Conservation (phyloP, 2,113 vertebrate species). For the Nycticryphes semicollaris region DNA sequence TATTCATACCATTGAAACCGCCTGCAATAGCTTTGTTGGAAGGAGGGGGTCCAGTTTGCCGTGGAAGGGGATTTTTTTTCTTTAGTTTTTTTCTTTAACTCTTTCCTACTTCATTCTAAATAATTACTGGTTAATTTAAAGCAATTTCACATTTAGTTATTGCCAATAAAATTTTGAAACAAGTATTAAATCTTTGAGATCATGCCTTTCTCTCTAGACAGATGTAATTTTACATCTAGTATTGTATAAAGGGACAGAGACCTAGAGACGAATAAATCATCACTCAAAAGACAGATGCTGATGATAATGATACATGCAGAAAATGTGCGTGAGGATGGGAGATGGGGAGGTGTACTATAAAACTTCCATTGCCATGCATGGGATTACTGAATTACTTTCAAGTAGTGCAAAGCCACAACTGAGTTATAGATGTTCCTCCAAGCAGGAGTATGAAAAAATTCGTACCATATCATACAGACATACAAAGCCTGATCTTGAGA, state of each 20-base stretch:
- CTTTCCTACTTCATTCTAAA: constrained; percentile 23
- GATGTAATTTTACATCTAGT: not conserved
- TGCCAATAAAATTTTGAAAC: not conserved
- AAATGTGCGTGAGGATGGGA: not conserved
- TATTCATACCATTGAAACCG: constrained; percentile 64
- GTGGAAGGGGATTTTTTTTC: not conserved
- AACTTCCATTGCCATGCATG: not conserved
- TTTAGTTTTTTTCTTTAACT: not conserved
- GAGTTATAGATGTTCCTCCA: not conserved
- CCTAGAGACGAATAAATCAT: constrained; percentile 3
- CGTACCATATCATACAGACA: not conserved
- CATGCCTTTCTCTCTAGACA: not conserved
- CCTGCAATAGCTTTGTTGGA: constrained; percentile 39
- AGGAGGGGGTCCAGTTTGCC: not conserved
- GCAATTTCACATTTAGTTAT: not conserved
- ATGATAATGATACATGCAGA: not conserved
- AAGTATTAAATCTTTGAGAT: not conserved
- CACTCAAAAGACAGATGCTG: constrained; percentile 27
- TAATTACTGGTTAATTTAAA: constrained; percentile 29
- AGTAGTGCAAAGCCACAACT: not conserved
- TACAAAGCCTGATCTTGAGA: not conserved
- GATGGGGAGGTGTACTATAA: not conserved
- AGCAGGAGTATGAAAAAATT: not conserved
- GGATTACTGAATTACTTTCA: not conserved
- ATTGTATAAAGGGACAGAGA: constrained; percentile 7